phyloP scores from a whole-genome alignment of 2,797 vertebrate species.

The Yasuhikotakia modesta region DNA sequence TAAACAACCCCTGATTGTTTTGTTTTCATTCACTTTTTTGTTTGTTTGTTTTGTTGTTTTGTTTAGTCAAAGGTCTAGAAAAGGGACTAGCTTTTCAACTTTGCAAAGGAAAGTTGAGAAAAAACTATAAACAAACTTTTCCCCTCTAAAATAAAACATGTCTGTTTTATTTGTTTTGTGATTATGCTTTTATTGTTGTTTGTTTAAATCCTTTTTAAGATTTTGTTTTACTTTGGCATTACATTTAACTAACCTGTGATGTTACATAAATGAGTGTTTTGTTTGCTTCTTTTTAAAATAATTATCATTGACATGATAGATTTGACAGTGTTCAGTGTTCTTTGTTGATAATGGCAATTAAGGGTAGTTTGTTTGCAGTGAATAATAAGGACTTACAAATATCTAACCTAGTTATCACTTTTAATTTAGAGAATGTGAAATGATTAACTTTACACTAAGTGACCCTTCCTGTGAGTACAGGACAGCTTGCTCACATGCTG shows the following conservation, averaged over 20 bases:
- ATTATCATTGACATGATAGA: neutral
- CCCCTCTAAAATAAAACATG: slow-evolving; percentile 69
- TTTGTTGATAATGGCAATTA: neutral
- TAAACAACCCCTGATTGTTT: slow-evolving; percentile 70
- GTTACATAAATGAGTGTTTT: neutral
- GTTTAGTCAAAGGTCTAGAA: slow-evolving; percentile 69
- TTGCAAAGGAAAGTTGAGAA: slow-evolving; percentile 67
- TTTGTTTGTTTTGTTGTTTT: slow-evolving; percentile 64
- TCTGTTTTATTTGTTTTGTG: slow-evolving; percentile 65
- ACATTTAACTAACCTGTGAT: neutral
- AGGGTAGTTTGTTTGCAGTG: neutral
- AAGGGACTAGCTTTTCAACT: slow-evolving; percentile 64
- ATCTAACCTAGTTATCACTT: neutral
- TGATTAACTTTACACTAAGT: neutral
- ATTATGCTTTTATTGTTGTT: slow-evolving; percentile 23
- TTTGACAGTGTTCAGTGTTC: neutral
- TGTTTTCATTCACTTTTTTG: slow-evolving; percentile 56
- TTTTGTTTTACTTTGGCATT: slow-evolving; percentile 1
- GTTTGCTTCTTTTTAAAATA: neutral
- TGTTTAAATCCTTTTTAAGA: neutral
- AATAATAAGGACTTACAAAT: neutral
- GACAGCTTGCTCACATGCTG: slow-evolving; percentile 20
- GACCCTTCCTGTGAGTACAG: neutral
- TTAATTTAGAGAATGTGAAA: neutral
- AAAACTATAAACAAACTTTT: slow-evolving; percentile 76